Percentiles rank a stretch among this genome's conserved stretches.
Conservation (phyloP, 2,888 invertebrate genomes). For the Agrotis exclamationis region DNA sequence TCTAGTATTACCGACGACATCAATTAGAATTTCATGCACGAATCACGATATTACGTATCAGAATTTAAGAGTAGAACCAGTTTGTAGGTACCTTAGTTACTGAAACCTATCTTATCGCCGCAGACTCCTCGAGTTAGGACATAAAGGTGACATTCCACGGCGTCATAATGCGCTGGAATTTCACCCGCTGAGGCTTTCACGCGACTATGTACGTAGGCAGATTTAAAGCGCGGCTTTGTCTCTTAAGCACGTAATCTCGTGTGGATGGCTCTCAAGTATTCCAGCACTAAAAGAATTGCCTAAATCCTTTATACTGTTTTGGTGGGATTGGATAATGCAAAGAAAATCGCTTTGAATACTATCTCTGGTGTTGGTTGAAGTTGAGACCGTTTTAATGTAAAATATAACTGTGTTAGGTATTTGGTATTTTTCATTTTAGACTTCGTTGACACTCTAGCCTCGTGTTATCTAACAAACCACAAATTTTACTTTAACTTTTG, state of each 20-base stretch:
- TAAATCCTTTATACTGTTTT: conserved; percentile 42
- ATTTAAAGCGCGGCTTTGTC: conserved; percentile 52
- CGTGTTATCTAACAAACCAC: background rate
- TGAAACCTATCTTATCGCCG: conserved; percentile 6
- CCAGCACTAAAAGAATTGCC: conserved; percentile 53
- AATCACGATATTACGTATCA: conserved; percentile 7
- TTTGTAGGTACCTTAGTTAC: background rate
- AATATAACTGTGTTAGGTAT: background rate
- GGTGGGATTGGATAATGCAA: conserved; percentile 24
- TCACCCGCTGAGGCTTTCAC: conserved; percentile 15
- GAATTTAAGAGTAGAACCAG: background rate
- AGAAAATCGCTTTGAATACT: conserved; percentile 25
- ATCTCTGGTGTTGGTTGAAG: conserved; percentile 1
- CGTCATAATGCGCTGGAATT: conserved; percentile 39
- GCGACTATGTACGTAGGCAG: conserved; percentile 41
- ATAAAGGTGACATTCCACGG: conserved; percentile 44
- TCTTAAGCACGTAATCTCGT: conserved; percentile 53
- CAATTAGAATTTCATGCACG: background rate
- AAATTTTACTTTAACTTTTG: background rate
- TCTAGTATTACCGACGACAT: background rate
- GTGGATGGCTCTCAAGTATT: conserved; percentile 46
- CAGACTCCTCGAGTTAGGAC: conserved; percentile 1
- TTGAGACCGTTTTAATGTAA: too few species aligned
- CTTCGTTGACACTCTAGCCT: background rate
- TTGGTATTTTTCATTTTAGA: background rate